Evolutionary conservation across 2,888 invertebrate species (phyloP).

Genomic region (Stratiomys singularior): DNA sequence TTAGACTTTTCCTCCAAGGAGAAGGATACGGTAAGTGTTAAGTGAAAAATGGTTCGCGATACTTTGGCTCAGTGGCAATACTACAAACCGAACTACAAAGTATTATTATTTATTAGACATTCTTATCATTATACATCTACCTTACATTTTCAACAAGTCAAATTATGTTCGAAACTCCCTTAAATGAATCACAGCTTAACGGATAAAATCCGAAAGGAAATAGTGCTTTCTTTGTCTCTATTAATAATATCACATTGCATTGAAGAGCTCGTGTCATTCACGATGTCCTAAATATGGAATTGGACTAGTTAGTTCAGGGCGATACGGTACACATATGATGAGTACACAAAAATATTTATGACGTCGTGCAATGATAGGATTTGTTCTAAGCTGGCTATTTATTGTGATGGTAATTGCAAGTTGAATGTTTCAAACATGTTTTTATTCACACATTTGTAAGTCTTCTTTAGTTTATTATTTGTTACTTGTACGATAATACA

Average conservation of each 20-base stretch:
- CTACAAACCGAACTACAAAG: constrained; percentile 22
- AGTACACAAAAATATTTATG: not conserved
- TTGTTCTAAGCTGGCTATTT: not conserved
- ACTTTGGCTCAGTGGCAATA: constrained; percentile 31
- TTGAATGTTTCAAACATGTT: not conserved
- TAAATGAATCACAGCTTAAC: constrained; percentile 17
- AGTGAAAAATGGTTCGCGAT: constrained; percentile 1
- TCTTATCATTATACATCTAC: constrained; percentile 28
- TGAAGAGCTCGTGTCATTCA: not conserved
- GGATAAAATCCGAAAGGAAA: not conserved
- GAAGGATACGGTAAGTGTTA: constrained; percentile 96
- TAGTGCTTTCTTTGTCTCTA: constrained; percentile 16
- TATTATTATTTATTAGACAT: constrained; percentile 26
- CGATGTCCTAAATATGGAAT: not conserved
- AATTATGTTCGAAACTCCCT: not conserved
- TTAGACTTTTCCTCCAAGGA: constrained; percentile 97
- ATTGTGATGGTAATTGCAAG: not conserved
- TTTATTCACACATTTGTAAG: not conserved
- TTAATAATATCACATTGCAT: constrained; percentile 13
- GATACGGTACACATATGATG: no score
- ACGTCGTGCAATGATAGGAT: not conserved
- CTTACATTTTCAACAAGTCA: constrained; percentile 15
- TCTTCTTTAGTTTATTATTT: not conserved
- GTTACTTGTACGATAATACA: not conserved
- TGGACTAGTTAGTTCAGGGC: no score